Percentiles rank a stretch among this genome's conserved stretches.
Evolutionary conservation across 2,113 vertebrate species (phyloP).

Genomic region (Chlamydotis undulata): DNA sequence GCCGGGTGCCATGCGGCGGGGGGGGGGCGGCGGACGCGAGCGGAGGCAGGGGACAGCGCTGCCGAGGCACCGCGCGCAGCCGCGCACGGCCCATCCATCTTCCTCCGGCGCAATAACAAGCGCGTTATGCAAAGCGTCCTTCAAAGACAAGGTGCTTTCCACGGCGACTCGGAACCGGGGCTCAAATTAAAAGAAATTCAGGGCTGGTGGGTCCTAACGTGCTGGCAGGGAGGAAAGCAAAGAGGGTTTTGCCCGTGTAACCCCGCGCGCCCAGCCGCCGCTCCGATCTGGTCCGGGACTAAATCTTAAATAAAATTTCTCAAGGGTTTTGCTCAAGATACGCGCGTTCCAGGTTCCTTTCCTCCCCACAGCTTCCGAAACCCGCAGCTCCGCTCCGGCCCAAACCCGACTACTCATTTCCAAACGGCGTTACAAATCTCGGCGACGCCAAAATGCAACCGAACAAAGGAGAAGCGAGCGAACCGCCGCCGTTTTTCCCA

Average conservation of each 20-base stretch:
- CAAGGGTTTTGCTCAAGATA: accelerated
- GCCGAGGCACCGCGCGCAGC: accelerated
- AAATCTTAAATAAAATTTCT: not conserved
- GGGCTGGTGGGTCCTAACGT: not conserved
- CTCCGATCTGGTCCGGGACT: accelerated
- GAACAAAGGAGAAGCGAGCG: not conserved
- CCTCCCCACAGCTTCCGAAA: not conserved
- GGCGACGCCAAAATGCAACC: not conserved
- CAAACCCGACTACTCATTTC: not conserved
- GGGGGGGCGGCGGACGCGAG: not conserved
- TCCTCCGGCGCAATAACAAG: not conserved
- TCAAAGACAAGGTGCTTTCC: not conserved
- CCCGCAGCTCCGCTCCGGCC: not conserved
- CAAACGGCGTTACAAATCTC: not conserved
- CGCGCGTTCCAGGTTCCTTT: not conserved
- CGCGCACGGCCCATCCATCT: not conserved
- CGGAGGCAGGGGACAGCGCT: not conserved
- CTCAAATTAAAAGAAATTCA: not conserved
- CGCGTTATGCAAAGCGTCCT: not conserved
- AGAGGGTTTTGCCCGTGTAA: not conserved
- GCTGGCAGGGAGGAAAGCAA: not conserved
- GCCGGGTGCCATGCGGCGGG: not conserved
- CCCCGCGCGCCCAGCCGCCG: too few relatives aligned
- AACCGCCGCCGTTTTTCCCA: too few relatives aligned
- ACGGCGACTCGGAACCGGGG: accelerated